Base-by-base conservation (phyloP, 2,113 vertebrate genomes). In the Trogon surrucura region DNA sequence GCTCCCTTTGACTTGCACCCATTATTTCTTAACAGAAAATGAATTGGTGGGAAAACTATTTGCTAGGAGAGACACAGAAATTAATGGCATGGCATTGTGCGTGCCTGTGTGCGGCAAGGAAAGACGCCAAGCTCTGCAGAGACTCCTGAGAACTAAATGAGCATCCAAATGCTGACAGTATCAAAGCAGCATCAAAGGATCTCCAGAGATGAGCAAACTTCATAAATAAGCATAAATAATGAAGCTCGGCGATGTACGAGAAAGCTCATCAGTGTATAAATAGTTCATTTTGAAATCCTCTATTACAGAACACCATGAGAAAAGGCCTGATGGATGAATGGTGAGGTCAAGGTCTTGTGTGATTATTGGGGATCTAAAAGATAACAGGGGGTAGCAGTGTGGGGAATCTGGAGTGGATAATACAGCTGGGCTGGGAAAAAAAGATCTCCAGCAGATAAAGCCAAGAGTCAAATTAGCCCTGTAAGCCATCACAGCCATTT, bases 181-280 rank as follows among this genome's bases (percentile, higher is more conserved):
- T 80, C 64, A 78, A 78, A 93, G 70, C 44, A 74, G 51, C 75
- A 91, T 84, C 38, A 57, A 67, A 79, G 50, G 25, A 58, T 57
- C 78, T 74, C 73, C 36, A 85, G 89, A 87, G 54, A 81, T 56
- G 70, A 93, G 47, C 27, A 66, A 36, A 61, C 11, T 47, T 79
- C 73, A 80, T 81, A 91, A 93, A 85, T 69, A 91, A 75, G 45
- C 61, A 66, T 72, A 94, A 93, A 78, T 89, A 89, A 91, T 51
- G 61, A 93, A 90, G 75, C 67, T 66, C 13, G 2, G 54, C 61
- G 79, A 32, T 85, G 30, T 45, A 23, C 50, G 78, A 82, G 87
- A 67, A 70, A 82, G 25, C 62, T 93, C 41, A 87, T 50, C 53
- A 44, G 34, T 81, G 54, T 66, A 78, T 32, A 79, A 88, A 82